Evolutionary conservation across 2,797 vertebrate species (phyloP), one percentile per base, ranked within the genome.

Genomic region (Dromococcyx pavoninus): DNA sequence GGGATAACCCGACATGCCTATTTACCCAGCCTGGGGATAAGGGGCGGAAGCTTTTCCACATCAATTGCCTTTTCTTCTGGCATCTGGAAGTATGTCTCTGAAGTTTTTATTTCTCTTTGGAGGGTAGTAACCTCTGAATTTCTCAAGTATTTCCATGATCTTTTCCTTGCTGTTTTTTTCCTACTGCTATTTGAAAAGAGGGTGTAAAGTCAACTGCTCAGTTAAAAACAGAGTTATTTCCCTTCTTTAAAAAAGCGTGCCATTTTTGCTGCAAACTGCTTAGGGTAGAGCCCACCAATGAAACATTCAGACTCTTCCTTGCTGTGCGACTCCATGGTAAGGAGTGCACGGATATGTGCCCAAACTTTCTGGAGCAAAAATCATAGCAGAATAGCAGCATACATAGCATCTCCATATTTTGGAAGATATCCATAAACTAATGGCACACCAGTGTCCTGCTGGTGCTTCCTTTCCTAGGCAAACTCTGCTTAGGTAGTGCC

Each of bases 1-100:
- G 88, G 95, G 89, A 94, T 91, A 94, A 88, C 90, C 74, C 65
- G 28, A 93, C 85, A 76, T 91, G 91, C 90, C 87, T 94, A 88
- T 97, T 94, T 91, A 93, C 88, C 75, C 95, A 88, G 89, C 92
- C 86, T 51, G 58, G 54, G 92, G 83, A 96, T 82, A 96, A 96
- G 69, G 71, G 88, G 71, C 9, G 65, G 94, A 95, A 93, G 84
- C 70, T 84, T 94, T 94, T 95, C 91, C 81, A 89, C 87, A 96
- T 94, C 86, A 91, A 84, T 73, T 92, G 71, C 53, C 67, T 90
- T 95, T 94, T 92, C 41, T 78, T 96, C 86, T 94, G 48, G 83
- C 94, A 89, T 88, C 66, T 94, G 79, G 82, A 89, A 90, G 44
- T 76, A 53, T 92, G 65, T 91, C 56, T 82, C 88, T 71, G 91